Percentiles rank a stretch among this genome's conserved stretches.
phyloP scores from a whole-genome alignment of 1,140 invertebrate species.

The Aricia agestis region DNA sequence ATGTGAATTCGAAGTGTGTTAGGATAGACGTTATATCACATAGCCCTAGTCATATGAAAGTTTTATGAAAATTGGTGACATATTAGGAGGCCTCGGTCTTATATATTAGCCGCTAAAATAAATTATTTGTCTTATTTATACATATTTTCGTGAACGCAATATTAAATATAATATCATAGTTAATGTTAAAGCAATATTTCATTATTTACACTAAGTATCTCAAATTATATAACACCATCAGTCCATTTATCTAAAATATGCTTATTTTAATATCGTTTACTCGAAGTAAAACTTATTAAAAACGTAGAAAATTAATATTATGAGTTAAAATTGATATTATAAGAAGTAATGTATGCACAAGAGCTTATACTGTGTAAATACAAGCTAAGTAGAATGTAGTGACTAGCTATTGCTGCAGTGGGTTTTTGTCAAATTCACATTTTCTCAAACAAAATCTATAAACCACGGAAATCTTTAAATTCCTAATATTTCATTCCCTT shows the following conservation, averaged over 20 bases:
- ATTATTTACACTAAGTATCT: background rate
- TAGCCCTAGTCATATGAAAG: constrained; percentile 22
- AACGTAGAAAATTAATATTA: background rate
- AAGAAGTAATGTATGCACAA: constrained; percentile 5
- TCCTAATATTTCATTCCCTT: too few relatives aligned
- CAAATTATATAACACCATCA: background rate
- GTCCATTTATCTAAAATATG: background rate
- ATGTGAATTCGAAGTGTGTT: constrained; percentile 12
- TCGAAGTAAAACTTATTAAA: background rate
- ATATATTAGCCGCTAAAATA: background rate
- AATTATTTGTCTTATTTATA: background rate
- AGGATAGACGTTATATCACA: constrained; percentile 17
- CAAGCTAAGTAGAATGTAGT: constrained; percentile 5
- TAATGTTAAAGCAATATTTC: background rate
- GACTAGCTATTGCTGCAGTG: background rate
- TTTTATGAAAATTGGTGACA: background rate
- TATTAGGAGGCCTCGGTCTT: background rate
- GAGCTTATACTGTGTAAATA: constrained; percentile 2
- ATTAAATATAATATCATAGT: background rate
- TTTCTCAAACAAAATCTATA: too few relatives aligned
- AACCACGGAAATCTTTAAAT: too few relatives aligned
- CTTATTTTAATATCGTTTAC: background rate
- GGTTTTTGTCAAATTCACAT: background rate
- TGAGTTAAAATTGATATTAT: background rate
- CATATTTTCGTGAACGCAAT: background rate